These are phyloP conservation scores for Pangasianodon gigas DNA, from an alignment of 2,113 vertebrate species.

Conservation along the genomic window DNA sequence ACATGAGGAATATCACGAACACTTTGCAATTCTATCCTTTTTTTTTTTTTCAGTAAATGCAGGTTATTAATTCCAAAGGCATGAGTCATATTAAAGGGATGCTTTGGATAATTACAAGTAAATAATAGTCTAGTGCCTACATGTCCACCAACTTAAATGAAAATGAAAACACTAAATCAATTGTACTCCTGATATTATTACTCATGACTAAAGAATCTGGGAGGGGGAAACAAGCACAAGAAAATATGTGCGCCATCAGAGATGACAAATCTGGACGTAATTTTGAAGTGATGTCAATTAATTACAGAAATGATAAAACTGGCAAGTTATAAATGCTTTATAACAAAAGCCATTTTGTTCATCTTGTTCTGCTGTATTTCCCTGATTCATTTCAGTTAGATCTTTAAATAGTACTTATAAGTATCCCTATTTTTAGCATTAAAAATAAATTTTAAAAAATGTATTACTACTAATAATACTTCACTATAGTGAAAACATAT, in stretches of 20 bases:
- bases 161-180: conserved; percentile 1
- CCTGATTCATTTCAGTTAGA: not conserved
- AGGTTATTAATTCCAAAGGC: not conserved
- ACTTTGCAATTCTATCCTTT: not conserved
- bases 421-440: not conserved
- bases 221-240: not conserved
- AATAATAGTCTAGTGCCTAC: conserved; percentile 1
- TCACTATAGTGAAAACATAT: not conserved
- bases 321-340: not conserved
- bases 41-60: not conserved
- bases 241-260: not conserved
- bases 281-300: not conserved
- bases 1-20: conserved; percentile 9
- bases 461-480: not conserved
- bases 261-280: conserved; percentile 5
- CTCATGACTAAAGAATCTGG: conserved; percentile 38
- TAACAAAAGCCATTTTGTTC: not conserved
- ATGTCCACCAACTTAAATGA: not conserved
- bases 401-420: not conserved
- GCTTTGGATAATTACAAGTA: not conserved
- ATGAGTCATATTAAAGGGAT: not conserved
- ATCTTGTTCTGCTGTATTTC: not conserved
- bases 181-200: conserved; percentile 10
- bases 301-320: not conserved
- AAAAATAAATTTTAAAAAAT: not conserved